Evolutionary conservation across 1,140 invertebrate genomes (phyloP).

Genomic region (Procambarus virginalis): DNA sequence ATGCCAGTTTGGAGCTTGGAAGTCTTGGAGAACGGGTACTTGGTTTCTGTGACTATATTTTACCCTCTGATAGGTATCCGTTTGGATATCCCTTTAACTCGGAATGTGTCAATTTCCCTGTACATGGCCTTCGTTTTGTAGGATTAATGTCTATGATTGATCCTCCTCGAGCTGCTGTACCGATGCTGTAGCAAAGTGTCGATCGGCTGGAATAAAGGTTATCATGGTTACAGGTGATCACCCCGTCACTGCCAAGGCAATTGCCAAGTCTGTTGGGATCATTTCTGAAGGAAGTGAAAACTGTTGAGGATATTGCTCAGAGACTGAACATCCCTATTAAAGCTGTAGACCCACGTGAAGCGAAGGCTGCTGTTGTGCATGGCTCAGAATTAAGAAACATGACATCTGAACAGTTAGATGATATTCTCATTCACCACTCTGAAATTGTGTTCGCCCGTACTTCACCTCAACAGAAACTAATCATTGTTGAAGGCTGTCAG

Average conservation of each 20-base stretch:
- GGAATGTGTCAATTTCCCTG: slow-evolving; percentile 84
- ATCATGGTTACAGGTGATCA: slow-evolving; percentile 91
- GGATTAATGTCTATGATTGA: slow-evolving; percentile 87
- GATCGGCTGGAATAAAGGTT: slow-evolving; percentile 85
- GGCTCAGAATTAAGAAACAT: slow-evolving; percentile 83
- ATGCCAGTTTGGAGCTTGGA: slow-evolving; percentile 97
- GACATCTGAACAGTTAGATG: slow-evolving; percentile 78
- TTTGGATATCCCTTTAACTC: slow-evolving; percentile 77
- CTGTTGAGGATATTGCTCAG: slow-evolving; percentile 83
- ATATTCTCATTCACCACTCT: slow-evolving; percentile 79
- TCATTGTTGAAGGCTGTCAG: slow-evolving; percentile 89
- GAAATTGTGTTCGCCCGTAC: slow-evolving; percentile 91
- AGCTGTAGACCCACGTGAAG: slow-evolving; percentile 77
- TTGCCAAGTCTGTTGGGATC: slow-evolving; percentile 83
- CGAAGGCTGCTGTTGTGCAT: slow-evolving; percentile 82
- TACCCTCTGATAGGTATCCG: slow-evolving; percentile 75
- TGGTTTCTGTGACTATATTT: slow-evolving; percentile 80
- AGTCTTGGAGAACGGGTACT: slow-evolving; percentile 98
- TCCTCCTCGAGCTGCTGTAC: slow-evolving; percentile 85
- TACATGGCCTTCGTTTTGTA: slow-evolving; percentile 81
- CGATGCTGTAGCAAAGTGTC: slow-evolving; percentile 83
- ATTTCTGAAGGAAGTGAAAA: slow-evolving; percentile 81
- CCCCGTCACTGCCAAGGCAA: slow-evolving; percentile 86
- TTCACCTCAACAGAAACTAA: slow-evolving; percentile 87
- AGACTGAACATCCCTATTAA: slow-evolving; percentile 77